phyloP scores from a whole-genome alignment of 2,888 invertebrate genomes.

The Slavum lentiscoides region DNA sequence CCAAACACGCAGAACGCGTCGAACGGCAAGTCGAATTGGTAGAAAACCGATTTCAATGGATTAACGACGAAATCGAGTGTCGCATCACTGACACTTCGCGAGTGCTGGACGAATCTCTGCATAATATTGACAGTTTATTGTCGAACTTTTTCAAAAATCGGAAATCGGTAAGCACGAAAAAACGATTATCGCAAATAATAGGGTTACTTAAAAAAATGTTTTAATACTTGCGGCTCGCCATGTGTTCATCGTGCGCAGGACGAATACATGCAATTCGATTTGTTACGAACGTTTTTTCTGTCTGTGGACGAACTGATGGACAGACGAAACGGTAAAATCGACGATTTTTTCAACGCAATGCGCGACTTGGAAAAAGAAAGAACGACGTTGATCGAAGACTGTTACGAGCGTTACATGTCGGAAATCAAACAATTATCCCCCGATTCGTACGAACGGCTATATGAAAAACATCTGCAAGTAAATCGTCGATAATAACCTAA shows the following conservation, averaged over 20 bases:
- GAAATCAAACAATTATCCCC: background rate
- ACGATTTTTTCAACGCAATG: background rate
- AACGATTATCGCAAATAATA: too few species aligned
- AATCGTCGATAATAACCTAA: background rate
- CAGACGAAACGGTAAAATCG: conserved; percentile 5
- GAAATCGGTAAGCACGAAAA: background rate
- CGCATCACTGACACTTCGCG: background rate
- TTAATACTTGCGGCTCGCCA: too few species aligned
- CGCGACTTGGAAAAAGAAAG: conserved; percentile 4
- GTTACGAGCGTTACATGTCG: conserved; percentile 2
- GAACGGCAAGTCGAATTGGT: background rate
- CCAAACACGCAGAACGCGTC: background rate
- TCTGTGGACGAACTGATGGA: background rate
- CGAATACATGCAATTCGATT: background rate
- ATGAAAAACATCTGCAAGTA: conserved; percentile 40
- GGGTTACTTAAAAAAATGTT: too few species aligned
- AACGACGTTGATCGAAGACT: conserved; percentile 10
- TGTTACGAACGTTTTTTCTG: background rate
- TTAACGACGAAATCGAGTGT: conserved; percentile 8
- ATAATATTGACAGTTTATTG: background rate
- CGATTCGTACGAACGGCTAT: conserved; percentile 9
- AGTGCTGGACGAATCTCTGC: background rate
- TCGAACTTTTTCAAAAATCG: background rate
- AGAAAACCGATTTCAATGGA: conserved; percentile 11
- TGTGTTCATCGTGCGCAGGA: background rate